Evolutionary conservation across 2,888 invertebrate genomes (phyloP).

Genomic region (Patella pellucida): DNA sequence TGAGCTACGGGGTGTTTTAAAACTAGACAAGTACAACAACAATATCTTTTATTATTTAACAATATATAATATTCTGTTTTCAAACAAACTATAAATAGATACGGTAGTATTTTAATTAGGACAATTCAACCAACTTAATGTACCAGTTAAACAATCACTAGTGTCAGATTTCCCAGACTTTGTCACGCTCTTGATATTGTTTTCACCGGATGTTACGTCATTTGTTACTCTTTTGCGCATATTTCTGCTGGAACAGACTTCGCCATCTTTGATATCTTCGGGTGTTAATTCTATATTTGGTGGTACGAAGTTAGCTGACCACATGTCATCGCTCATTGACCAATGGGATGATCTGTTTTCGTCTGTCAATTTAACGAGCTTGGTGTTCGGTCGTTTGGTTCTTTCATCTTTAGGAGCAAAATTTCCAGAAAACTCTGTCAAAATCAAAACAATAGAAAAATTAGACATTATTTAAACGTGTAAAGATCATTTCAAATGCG

Average conservation of each 20-base stretch:
- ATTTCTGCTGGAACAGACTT: conserved; percentile 33
- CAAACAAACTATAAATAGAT: neutral
- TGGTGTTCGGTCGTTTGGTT: neutral
- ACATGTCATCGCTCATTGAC: conserved; percentile 23
- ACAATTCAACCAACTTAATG: neutral
- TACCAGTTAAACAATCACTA: neutral
- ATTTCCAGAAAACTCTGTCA: conserved; percentile 1
- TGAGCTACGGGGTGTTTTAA: too few species aligned
- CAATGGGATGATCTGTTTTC: neutral
- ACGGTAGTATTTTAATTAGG: neutral
- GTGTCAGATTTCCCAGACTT: neutral
- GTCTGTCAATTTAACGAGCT: neutral
- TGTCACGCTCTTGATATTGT: neutral
- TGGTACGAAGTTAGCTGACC: conserved; percentile 46
- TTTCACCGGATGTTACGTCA: neutral
- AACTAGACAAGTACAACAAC: neutral
- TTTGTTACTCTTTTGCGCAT: neutral
- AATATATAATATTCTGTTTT: neutral
- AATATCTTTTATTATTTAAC: neutral
- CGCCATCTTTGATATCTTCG: conserved; percentile 50
- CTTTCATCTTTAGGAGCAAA: neutral
- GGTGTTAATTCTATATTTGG: conserved; percentile 56
- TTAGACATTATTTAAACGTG: too few species aligned
- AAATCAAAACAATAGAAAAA: neutral
- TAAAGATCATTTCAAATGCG: too few species aligned